Evolutionary conservation across 1,140 invertebrate species (phyloP).

Genomic region (Neomicropteryx cornuta): DNA sequence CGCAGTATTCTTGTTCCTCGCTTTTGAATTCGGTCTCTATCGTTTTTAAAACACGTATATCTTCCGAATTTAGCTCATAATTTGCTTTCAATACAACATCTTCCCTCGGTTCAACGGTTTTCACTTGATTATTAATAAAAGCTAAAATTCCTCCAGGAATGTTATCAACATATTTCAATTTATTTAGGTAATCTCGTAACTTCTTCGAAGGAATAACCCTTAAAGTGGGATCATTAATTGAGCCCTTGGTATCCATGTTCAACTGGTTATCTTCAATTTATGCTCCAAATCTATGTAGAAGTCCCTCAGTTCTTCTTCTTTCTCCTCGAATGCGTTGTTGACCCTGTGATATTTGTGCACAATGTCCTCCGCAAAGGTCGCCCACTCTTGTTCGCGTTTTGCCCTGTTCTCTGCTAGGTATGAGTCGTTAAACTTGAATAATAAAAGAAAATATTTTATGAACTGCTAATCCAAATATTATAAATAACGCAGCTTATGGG

Average conservation of each 20-base stretch:
- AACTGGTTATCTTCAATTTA: slow-evolving; percentile 52
- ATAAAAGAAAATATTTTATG: slow-evolving; percentile 20
- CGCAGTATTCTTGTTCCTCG: no score
- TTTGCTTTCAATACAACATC: slow-evolving; percentile 7
- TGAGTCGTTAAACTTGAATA: slow-evolving; percentile 29
- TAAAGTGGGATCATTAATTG: slow-evolving; percentile 42
- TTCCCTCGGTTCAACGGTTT: slow-evolving; percentile 9
- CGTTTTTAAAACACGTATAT: slow-evolving; percentile 18
- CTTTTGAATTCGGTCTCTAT: no score
- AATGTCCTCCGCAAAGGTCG: slow-evolving; percentile 65
- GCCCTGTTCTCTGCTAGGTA: slow-evolving; percentile 43
- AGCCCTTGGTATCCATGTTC: slow-evolving; percentile 40
- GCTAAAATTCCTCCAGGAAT: slow-evolving; percentile 21
- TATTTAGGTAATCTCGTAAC: slow-evolving; percentile 37
- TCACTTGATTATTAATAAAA: slow-evolving; percentile 12
- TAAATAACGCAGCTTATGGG: background rate
- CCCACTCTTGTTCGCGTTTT: slow-evolving; percentile 53
- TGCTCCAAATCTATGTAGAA: slow-evolving; percentile 63
- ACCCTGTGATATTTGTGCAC: slow-evolving; percentile 59
- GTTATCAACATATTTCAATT: slow-evolving; percentile 21
- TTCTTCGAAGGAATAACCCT: slow-evolving; percentile 44
- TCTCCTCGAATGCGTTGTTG: slow-evolving; percentile 64
- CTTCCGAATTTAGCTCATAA: slow-evolving; percentile 3
- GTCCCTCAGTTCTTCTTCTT: slow-evolving; percentile 63
- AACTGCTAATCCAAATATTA: background rate